phyloP scores from a whole-genome alignment of 2,888 invertebrate genomes.

The Allolobophora icterica region DNA sequence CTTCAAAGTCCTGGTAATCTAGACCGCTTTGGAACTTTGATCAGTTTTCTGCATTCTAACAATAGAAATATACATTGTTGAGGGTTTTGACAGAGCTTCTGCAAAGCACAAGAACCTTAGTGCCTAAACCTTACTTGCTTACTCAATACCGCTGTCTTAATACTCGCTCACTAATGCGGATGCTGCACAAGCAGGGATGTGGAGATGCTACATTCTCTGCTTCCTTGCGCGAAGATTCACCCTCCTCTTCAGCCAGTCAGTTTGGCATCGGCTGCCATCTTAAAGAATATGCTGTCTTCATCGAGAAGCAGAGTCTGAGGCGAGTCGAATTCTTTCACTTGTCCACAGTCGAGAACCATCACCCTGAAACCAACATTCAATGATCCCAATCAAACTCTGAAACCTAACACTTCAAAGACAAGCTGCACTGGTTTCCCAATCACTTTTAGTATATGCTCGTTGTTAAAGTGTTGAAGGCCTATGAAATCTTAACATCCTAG shows the following conservation, averaged over 20 bases:
- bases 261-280: conserved; percentile 86
- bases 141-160: not conserved
- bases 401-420: no score
- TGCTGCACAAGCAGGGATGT: not conserved
- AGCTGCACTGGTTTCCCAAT: no score
- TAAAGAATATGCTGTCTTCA: conserved; percentile 76
- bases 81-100: not conserved
- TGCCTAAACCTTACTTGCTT: no score
- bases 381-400: not conserved
- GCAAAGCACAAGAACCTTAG: not conserved
- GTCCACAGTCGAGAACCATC: conserved; percentile 56
- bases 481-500: not conserved
- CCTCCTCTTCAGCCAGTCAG: conserved; percentile 59
- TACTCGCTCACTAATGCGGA: not conserved
- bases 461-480: no score
- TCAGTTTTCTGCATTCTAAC: not conserved
- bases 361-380: conserved; percentile 56
- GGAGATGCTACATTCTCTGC: not conserved
- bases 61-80: not conserved
- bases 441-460: no score
- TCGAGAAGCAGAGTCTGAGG: conserved; percentile 54
- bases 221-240: not conserved
- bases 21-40: not conserved
- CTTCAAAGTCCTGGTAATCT: not conserved
- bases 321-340: conserved; percentile 54